Percentiles rank a stretch among this genome's conserved stretches.
These are phyloP conservation scores for Prunella strophiata DNA, from an alignment of 2,797 vertebrate species.

Conservation along the genomic window DNA sequence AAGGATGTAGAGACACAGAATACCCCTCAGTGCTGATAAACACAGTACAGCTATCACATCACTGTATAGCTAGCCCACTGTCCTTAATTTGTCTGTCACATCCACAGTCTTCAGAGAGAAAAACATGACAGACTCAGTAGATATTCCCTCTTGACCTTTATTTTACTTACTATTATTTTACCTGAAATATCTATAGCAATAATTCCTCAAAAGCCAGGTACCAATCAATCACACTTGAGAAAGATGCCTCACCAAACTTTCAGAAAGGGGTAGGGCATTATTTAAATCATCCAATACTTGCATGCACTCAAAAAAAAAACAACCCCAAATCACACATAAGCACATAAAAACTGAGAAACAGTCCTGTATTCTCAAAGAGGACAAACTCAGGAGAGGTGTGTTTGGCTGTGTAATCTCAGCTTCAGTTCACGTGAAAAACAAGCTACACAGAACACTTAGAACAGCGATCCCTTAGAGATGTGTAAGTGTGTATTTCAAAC, in stretches of 20 bases:
- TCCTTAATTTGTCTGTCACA: neutral
- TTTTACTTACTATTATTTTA: neutral
- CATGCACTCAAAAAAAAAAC: neutral
- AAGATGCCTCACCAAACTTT: neutral
- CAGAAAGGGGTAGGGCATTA: neutral
- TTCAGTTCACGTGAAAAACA: neutral
- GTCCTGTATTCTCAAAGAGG: neutral
- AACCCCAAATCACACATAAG: rapidly evolving
- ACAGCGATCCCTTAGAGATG: rapidly evolving
- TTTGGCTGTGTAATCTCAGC: neutral
- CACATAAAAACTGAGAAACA: neutral
- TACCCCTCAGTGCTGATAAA: neutral
- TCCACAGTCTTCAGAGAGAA: neutral
- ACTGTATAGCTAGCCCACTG: neutral
- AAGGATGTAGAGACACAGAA: neutral
- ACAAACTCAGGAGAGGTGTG: neutral
- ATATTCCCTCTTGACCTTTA: neutral
- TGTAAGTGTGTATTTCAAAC: rapidly evolving
- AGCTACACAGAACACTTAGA: neutral
- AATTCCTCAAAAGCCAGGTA: neutral
- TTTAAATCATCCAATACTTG: neutral
- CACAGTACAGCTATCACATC: neutral
- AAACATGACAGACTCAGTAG: neutral
- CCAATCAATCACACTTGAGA: neutral
- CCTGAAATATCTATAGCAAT: neutral